phyloP scores from a whole-genome alignment of 2,113 vertebrate genomes.

The Panthera tigris region DNA sequence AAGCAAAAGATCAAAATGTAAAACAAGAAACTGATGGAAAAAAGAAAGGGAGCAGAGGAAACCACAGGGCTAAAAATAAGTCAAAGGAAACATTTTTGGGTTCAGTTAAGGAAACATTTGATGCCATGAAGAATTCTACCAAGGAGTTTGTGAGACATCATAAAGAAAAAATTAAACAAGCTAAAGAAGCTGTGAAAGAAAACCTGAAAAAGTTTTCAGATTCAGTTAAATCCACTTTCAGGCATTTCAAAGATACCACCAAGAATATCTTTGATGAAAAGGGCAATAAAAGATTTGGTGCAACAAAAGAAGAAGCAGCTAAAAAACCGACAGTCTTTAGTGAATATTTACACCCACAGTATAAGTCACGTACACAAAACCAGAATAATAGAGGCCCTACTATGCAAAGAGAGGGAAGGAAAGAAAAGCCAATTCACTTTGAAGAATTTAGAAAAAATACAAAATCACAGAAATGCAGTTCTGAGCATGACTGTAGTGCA shows the following conservation, averaged over 20 bases:
- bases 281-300: constrained; percentile 80
- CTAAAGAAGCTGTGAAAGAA: constrained; percentile 97
- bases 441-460: constrained; percentile 78
- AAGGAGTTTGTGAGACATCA: constrained; percentile 98
- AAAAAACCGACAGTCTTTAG: constrained; percentile 81
- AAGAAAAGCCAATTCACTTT: constrained; percentile 72
- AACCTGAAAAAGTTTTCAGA: constrained; percentile 97
- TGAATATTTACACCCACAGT: constrained; percentile 75
- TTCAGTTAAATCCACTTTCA: constrained; percentile 96
- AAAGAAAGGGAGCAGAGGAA: constrained; percentile 85
- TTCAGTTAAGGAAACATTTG: constrained; percentile 95
- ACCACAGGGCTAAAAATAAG: constrained; percentile 84
- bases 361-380: constrained; percentile 62
- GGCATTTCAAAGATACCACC: constrained; percentile 95
- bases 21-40: constrained; percentile 77
- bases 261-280: constrained; percentile 91
- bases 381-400: constrained; percentile 70
- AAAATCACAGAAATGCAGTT: constrained; percentile 78
- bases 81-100: constrained; percentile 90
- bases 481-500: constrained; percentile 79
- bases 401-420: constrained; percentile 79
- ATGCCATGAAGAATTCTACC: constrained; percentile 98
- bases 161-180: constrained; percentile 98
- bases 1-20: constrained; percentile 89
- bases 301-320: constrained; percentile 79